Conservation (phyloP, 2,113 vertebrate species). For the human region GRCh38 chr6:168604501-168605000, state of each 20-base stretch:
- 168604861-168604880: rapidly evolving
- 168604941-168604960: rapidly evolving
- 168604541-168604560: not conserved
- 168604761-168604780: rapidly evolving
- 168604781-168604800: rapidly evolving
- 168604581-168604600: rapidly evolving
- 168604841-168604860: rapidly evolving
- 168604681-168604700: not conserved
- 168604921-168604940: not conserved
- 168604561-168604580: not conserved
- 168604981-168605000: no score
- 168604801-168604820: rapidly evolving
- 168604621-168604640: rapidly evolving
- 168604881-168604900: rapidly evolving
- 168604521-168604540: not conserved
- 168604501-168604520: no score
- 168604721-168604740: rapidly evolving
- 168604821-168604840: rapidly evolving
- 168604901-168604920: rapidly evolving
- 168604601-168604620: rapidly evolving
- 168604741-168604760: rapidly evolving
- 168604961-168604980: not conserved
- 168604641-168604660: not conserved
- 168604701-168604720: rapidly evolving
- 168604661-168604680: not conserved